These are phyloP conservation scores for Tachina lurida DNA, from an alignment of 2,888 invertebrate species.

Conservation along the genomic window DNA sequence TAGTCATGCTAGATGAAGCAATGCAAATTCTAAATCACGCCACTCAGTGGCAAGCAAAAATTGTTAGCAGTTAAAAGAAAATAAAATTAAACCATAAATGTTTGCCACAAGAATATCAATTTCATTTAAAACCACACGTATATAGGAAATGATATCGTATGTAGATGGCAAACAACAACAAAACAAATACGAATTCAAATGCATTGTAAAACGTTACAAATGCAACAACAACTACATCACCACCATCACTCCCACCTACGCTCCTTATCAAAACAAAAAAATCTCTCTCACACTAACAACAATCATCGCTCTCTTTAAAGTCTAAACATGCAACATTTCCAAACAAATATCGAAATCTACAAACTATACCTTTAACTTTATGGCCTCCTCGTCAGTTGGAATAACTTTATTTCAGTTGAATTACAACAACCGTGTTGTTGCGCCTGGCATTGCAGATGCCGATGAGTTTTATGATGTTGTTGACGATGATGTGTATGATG, in stretches of 20 bases:
- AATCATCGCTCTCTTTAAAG: neutral
- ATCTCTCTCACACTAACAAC: neutral
- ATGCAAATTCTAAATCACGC: constrained; percentile 20
- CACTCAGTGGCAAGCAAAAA: constrained; percentile 21
- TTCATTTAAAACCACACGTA: neutral
- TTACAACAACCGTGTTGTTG: constrained; percentile 51
- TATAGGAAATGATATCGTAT: constrained; percentile 27
- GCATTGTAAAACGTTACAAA: neutral
- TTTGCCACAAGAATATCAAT: constrained; percentile 61
- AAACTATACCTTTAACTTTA: constrained; percentile 26
- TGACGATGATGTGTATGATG: neutral
- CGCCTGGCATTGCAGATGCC: constrained; percentile 42
- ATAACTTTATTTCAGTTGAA: constrained; percentile 57
- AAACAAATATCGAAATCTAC: constrained; percentile 4
- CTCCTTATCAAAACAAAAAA: too few species aligned
- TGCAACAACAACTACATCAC: neutral
- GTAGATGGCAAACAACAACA: neutral
- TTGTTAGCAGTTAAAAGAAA: neutral
- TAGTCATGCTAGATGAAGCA: constrained; percentile 30
- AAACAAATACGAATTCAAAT: constrained; percentile 25
- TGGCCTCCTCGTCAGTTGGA: constrained; percentile 39
- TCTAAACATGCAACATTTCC: constrained; percentile 26
- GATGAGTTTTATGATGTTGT: constrained; percentile 15
- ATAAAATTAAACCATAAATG: constrained; percentile 37
- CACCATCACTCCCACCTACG: neutral